These are phyloP conservation scores for Monodelphis domestica DNA, from an alignment of 2,797 vertebrate species.

Conservation along the genomic window DNA sequence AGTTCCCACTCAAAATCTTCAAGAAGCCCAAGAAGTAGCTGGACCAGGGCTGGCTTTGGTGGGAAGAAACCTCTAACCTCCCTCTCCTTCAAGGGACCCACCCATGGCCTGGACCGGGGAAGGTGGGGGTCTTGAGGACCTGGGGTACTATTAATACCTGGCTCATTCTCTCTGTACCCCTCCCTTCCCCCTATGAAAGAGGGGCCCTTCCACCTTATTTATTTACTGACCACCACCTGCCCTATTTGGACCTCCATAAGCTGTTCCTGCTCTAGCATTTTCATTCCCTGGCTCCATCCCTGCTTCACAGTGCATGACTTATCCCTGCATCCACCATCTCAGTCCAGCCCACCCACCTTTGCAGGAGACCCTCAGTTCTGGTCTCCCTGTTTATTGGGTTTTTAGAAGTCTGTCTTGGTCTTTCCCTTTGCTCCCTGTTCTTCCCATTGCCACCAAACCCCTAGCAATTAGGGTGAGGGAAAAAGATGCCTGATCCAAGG, in stretches of 20 bases:
- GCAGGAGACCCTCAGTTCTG: constrained; percentile 63
- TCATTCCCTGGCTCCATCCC: constrained; percentile 4
- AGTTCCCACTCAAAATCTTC: constrained; percentile 98
- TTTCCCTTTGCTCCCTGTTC: constrained; percentile 57
- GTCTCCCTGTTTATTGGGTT: constrained; percentile 74
- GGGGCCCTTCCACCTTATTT: constrained; percentile 81
- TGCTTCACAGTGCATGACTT: constrained; percentile 86
- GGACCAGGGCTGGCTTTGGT: constrained; percentile 37
- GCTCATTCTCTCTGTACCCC: background rate
- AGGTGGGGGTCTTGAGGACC: constrained; percentile 9
- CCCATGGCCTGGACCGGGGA: constrained; percentile 51
- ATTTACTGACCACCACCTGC: constrained; percentile 79
- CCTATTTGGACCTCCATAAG: constrained; percentile 54
- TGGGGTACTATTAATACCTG: constrained; percentile 70
- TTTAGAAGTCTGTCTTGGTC: constrained; percentile 74
- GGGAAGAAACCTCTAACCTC: constrained; percentile 53
- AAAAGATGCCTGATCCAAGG: background rate
- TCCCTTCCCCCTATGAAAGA: constrained; percentile 11
- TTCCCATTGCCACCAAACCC: constrained; percentile 44
- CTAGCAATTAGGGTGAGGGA: background rate
- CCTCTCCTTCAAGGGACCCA: constrained; percentile 52
- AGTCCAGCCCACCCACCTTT: constrained; percentile 51
- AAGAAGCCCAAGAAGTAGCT: constrained; percentile 97
- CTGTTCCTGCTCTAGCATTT: constrained; percentile 67
- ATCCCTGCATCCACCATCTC: constrained; percentile 59